These are phyloP conservation scores for Melangyna quadrimaculata DNA, from an alignment of 2,888 invertebrate genomes.

Conservation along the genomic window DNA sequence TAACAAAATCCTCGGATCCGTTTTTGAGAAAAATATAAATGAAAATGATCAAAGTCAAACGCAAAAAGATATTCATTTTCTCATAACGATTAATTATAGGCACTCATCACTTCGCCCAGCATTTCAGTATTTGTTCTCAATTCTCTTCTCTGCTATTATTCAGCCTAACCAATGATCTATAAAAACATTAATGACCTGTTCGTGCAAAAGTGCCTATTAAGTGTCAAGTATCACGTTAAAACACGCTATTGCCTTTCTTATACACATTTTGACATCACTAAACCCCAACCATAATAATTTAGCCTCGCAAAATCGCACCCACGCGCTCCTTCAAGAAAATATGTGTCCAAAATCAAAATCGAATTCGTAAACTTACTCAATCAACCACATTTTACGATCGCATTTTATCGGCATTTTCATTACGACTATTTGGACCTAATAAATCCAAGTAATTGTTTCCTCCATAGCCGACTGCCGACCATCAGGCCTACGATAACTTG, in stretches of 20 bases:
- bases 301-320: conserved; percentile 31
- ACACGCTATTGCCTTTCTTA: conserved; percentile 18
- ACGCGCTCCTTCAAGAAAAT: conserved; percentile 10
- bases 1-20: too few relatives aligned
- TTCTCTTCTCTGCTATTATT: neutral
- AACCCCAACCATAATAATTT: conserved; percentile 41
- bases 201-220: conserved; percentile 5
- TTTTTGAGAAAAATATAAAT: too few relatives aligned
- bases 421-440: conserved; percentile 57
- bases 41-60: too few relatives aligned
- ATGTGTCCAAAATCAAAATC: conserved; percentile 33
- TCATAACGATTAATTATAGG: too few relatives aligned
- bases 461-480: too few relatives aligned
- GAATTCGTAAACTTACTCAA: conserved; percentile 21
- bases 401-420: conserved; percentile 68
- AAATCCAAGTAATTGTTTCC: conserved; percentile 69
- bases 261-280: conserved; percentile 31
- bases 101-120: too few relatives aligned
- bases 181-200: conserved; percentile 44
- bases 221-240: conserved; percentile 61
- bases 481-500: neutral
- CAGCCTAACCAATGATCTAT: conserved; percentile 42
- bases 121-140: neutral
- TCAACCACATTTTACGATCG: conserved; percentile 58
- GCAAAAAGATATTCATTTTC: too few relatives aligned